Evolutionary conservation across 2,888 invertebrate genomes (phyloP).

Genomic region (Aleiodes testaceus): DNA sequence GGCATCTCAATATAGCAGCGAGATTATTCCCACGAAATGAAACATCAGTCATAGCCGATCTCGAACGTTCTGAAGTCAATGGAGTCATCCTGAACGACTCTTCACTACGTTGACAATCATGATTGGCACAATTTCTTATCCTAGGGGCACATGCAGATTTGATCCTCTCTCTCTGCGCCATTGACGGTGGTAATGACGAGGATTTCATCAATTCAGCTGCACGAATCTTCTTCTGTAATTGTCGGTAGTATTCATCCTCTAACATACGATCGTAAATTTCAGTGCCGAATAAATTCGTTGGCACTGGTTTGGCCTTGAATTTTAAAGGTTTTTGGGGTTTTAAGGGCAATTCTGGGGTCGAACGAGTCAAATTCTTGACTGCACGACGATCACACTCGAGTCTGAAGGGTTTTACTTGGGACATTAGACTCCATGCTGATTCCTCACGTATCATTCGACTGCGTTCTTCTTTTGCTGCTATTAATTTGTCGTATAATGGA

Average conservation of each 20-base stretch:
- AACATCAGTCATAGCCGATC: slow-evolving; percentile 60
- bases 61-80: slow-evolving; percentile 62
- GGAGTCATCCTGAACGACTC: slow-evolving; percentile 53
- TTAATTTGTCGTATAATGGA: slow-evolving; percentile 81
- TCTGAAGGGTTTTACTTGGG: slow-evolving; percentile 69
- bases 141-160: slow-evolving; percentile 56
- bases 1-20: slow-evolving; percentile 78
- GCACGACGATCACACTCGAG: slow-evolving; percentile 69
- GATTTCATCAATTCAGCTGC: slow-evolving; percentile 81
- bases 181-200: slow-evolving; percentile 80
- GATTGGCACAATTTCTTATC: slow-evolving; percentile 51
- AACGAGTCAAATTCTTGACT: slow-evolving; percentile 64
- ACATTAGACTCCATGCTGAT: slow-evolving; percentile 67
- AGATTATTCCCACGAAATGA: slow-evolving; percentile 74
- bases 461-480: slow-evolving; percentile 81
- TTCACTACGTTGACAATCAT: slow-evolving; percentile 39
- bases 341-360: slow-evolving; percentile 69
- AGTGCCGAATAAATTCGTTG: slow-evolving; percentile 81
- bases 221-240: slow-evolving; percentile 79
- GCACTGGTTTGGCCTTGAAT: slow-evolving; percentile 81
- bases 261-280: slow-evolving; percentile 82
- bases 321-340: slow-evolving; percentile 51
- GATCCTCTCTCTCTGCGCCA: slow-evolving; percentile 78
- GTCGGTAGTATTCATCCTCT: slow-evolving; percentile 78
- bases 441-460: slow-evolving; percentile 69